These are phyloP conservation scores for Cephonodes hylas DNA, from an alignment of 2,888 invertebrate species.

Conservation along the genomic window DNA sequence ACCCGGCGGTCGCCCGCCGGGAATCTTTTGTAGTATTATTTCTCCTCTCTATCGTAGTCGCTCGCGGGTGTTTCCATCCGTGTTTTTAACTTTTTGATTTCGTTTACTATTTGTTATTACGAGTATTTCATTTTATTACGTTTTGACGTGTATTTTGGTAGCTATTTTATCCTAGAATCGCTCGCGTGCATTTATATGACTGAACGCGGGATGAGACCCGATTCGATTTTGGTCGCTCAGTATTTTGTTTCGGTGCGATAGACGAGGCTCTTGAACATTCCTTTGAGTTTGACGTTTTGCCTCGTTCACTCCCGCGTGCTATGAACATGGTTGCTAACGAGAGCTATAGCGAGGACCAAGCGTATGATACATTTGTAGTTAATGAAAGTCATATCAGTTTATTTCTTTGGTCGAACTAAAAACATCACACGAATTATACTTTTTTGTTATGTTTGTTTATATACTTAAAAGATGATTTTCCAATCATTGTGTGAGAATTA, in stretches of 20 bases:
- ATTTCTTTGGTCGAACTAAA: not conserved
- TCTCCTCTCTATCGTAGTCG: conserved; percentile 14
- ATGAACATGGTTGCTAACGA: conserved; percentile 11
- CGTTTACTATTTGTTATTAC: conserved; percentile 26
- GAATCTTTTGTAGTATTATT: conserved; percentile 24
- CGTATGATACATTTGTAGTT: conserved; percentile 22
- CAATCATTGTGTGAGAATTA: conserved; percentile 17
- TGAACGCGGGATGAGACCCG: conserved; percentile 28
- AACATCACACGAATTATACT: conserved; percentile 15
- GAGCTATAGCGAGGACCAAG: conserved; percentile 35
- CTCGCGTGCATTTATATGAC: conserved; percentile 67
- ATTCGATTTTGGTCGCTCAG: conserved; percentile 18
- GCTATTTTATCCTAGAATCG: conserved; percentile 45
- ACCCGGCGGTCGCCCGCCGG: not conserved
- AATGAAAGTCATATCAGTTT: not conserved
- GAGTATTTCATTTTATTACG: conserved; percentile 49
- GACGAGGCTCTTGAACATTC: conserved; percentile 44
- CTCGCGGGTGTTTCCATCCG: not conserved
- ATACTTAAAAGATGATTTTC: conserved; percentile 9
- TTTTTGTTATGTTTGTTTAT: conserved; percentile 14
- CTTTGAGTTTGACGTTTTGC: conserved; percentile 36
- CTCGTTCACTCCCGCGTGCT: conserved; percentile 20
- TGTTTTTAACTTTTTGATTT: conserved; percentile 44
- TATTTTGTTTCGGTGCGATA: conserved; percentile 18
- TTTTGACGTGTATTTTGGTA: conserved; percentile 62